These are phyloP conservation scores for Ennomos quercinarius DNA, from an alignment of 2,888 invertebrate species.

Conservation along the genomic window DNA sequence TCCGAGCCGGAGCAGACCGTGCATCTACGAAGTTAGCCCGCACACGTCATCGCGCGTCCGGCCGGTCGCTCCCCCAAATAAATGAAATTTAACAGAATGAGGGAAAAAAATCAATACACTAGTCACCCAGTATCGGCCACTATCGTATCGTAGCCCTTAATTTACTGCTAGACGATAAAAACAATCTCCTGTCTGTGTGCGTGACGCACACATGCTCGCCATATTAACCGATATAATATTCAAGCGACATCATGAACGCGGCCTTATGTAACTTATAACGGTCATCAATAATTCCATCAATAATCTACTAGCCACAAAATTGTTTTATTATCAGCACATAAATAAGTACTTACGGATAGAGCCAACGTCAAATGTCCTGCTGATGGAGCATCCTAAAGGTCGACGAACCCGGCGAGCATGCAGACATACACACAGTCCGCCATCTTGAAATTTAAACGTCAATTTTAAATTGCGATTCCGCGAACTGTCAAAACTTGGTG, in stretches of 20 bases:
- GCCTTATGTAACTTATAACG: constrained; percentile 61
- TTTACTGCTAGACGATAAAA: constrained; percentile 80
- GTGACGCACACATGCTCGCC: constrained; percentile 44
- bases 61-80: constrained; percentile 79
- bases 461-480: constrained; percentile 53
- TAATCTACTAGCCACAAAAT: constrained; percentile 27
- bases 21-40: not conserved
- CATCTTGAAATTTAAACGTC: constrained; percentile 71
- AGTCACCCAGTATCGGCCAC: constrained; percentile 71
- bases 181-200: constrained; percentile 70
- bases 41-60: constrained; percentile 46
- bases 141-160: constrained; percentile 81
- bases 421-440: constrained; percentile 77
- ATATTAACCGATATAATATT: constrained; percentile 61
- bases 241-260: constrained; percentile 63
- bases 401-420: constrained; percentile 70
- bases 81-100: constrained; percentile 86
- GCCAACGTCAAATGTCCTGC: constrained; percentile 80
- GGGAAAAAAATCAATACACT: constrained; percentile 85
- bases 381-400: constrained; percentile 81
- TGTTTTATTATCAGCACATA: constrained; percentile 18
- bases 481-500: constrained; percentile 66
- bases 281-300: constrained; percentile 63
- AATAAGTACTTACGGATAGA: constrained; percentile 74
- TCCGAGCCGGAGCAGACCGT: not conserved